Percentiles rank a stretch among this genome's conserved stretches.
These are phyloP conservation scores for Drosophila pegasa DNA, from an alignment of 2,888 invertebrate genomes.

Conservation along the genomic window DNA sequence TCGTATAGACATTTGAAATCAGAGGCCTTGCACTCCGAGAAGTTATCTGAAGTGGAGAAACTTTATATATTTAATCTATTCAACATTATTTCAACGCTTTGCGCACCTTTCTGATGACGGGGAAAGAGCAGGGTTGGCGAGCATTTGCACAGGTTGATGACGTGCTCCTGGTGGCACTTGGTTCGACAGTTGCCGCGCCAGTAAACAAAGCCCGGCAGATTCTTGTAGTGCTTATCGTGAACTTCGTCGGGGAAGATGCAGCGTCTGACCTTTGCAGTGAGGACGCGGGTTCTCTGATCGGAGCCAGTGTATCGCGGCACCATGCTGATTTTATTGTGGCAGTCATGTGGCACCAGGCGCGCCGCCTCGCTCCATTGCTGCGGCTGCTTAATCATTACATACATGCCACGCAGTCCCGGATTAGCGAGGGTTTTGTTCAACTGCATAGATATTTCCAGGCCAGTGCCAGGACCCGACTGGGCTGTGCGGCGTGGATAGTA, in stretches of 20 bases:
- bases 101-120: constrained; percentile 55
- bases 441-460: constrained; percentile 66
- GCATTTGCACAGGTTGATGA: constrained; percentile 78
- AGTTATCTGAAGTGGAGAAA: constrained; percentile 63
- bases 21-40: constrained; percentile 72
- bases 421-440: constrained; percentile 55
- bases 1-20: constrained; percentile 80
- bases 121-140: constrained; percentile 81
- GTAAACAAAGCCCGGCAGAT: constrained; percentile 79
- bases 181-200: constrained; percentile 81
- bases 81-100: too few species aligned
- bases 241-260: constrained; percentile 81
- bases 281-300: constrained; percentile 55
- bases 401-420: constrained; percentile 61
- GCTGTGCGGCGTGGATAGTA: constrained; percentile 79
- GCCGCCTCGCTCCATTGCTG: constrained; percentile 73
- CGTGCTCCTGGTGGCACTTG: constrained; percentile 82
- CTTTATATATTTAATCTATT: not conserved
- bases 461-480: constrained; percentile 77
- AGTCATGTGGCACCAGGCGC: constrained; percentile 59
- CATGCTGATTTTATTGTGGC: constrained; percentile 67
- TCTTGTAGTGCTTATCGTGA: constrained; percentile 65
- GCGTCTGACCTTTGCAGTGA: constrained; percentile 63
- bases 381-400: constrained; percentile 79
- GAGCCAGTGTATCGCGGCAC: constrained; percentile 72